Base-by-base conservation (phyloP, 2,797 vertebrate genomes). In the Artibeus jamaicensis region DNA sequence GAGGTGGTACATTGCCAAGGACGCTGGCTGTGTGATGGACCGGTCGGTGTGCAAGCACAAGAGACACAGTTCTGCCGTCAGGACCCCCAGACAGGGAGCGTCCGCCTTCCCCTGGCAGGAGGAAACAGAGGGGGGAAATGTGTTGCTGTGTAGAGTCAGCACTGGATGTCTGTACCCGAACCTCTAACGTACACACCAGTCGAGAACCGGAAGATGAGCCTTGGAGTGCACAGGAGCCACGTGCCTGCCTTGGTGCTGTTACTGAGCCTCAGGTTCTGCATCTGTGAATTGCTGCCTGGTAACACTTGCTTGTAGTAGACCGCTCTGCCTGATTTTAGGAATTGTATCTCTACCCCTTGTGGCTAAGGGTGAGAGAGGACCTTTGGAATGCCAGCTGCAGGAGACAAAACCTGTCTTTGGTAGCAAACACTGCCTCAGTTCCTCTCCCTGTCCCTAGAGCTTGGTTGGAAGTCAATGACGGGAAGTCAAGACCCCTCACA, bases 51-150 rank as follows among this genome's bases (percentile, higher is more conserved):
- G 86, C 24, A 3, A 83, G 50, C 97, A 98, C 26, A 96, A 6
- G 21, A 98, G 93, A 14, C 65, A 92, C 15, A 98, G 42, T 16
- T 98, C 97, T 57, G 96, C 95, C 2, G 97, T 97, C 88, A 97
- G 92, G 24, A 59, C 6, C 34, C 97, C 97, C 74, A 97, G 67
- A 82, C 95, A 98, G 1, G 97, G 97, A 24, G 37, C 93, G 0
- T 97, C 86, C 6, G 96, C 44, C 21, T 59, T 97, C 18, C 12
- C 18, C 97, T 98, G 53, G 16, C 4, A 48, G 76, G 46, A 55
- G 76, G 39, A 86, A 91, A 57, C 44, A 97, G 46, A 87, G 24
- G 24, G 70, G 48, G 46, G 55, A 59, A 34, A 32, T 32, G 10
- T 1, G 46, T 68, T 70, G n/a, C 6, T 68, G 7, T 39, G 1